Evolutionary conservation across 2,888 invertebrate species (phyloP), one percentile per base, ranked within the genome.

Genomic region (Bellardia bayeri): DNA sequence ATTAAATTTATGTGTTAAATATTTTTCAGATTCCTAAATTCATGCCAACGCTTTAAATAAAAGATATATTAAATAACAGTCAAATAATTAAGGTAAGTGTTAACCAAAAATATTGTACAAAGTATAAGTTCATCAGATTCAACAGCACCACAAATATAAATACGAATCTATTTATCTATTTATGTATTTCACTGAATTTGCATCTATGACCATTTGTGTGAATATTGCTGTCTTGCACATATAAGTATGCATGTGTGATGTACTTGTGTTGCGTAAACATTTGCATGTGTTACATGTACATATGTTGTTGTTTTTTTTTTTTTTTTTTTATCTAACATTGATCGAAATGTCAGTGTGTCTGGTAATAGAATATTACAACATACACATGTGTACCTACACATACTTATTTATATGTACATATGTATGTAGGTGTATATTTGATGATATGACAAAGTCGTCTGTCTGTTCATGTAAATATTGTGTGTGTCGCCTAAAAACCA

Each of bases 401-500:
- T 69, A 49, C 37, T 45, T 51, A 14, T 49, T 4, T 30, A 14
- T 69, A 14, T 64, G n/a, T 61, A 11, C 63, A n/a, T 74, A 49
- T 69, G 14, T 56, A n/a, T 42, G 13, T 14, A 14, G 13, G 9
- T 58, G 11, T 64, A 51, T 51, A 79, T 68, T 63, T 71, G 71
- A 82, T 56, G 58, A 82, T 66, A 66, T 83, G 63, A 83, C 76
- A 81, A 84, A 72, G 72, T 74, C 66, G 76, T 66, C 51, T 68
- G 63, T 56, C 37, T 37, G 37, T 37, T 63, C 30, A 68, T 81
- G 78, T 78, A 87, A 82, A 87, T 84, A 75, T 74, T 84, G 81
- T 74, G 74, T 78, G 58, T 86, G 72, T 80, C 83, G 81, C 87
- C 87, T 84, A 54, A 63, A 79, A 87, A 63, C 87, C 87, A 87